phyloP scores from a whole-genome alignment of 2,797 vertebrate species.

The Garrulus glandarius region DNA sequence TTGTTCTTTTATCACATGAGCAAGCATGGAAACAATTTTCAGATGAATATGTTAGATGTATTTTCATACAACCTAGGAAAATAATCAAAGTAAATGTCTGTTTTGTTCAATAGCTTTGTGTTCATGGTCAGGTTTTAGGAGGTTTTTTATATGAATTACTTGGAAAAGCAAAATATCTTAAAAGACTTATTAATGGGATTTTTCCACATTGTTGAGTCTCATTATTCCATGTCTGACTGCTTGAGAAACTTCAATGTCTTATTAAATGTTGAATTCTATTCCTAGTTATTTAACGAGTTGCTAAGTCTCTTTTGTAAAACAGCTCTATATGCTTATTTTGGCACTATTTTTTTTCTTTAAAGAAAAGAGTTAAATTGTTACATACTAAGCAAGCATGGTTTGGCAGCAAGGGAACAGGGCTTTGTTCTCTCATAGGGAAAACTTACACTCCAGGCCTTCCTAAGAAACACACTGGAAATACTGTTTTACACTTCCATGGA shows the following conservation, averaged over 20 bases:
- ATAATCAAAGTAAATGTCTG: constrained; percentile 27
- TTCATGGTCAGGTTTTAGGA: constrained; percentile 40
- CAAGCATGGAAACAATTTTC: constrained; percentile 13
- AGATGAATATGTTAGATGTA: constrained; percentile 11
- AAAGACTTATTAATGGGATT: not conserved
- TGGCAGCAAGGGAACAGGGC: not conserved
- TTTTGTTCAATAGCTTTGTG: constrained; percentile 38
- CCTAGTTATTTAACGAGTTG: constrained; percentile 46
- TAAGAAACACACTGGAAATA: not conserved
- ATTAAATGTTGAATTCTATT: constrained; percentile 51
- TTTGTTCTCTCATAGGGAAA: not conserved
- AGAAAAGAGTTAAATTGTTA: not conserved
- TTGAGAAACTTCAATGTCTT: constrained; percentile 56
- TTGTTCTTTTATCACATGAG: constrained; percentile 1
- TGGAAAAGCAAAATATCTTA: constrained; percentile 7
- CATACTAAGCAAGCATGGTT: not conserved
- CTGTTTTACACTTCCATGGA: not conserved
- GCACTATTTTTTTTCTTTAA: not conserved
- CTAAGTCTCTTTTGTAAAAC: not conserved
- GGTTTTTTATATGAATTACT: not conserved
- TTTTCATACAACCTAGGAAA: constrained; percentile 26
- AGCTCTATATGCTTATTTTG: not conserved
- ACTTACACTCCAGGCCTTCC: not conserved
- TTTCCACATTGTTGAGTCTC: constrained; percentile 30
- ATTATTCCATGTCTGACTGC: constrained; percentile 35